phyloP scores from a whole-genome alignment of 37 sponge, comb jelly and placozoan species.

The Hormiphora californensis region DNA sequence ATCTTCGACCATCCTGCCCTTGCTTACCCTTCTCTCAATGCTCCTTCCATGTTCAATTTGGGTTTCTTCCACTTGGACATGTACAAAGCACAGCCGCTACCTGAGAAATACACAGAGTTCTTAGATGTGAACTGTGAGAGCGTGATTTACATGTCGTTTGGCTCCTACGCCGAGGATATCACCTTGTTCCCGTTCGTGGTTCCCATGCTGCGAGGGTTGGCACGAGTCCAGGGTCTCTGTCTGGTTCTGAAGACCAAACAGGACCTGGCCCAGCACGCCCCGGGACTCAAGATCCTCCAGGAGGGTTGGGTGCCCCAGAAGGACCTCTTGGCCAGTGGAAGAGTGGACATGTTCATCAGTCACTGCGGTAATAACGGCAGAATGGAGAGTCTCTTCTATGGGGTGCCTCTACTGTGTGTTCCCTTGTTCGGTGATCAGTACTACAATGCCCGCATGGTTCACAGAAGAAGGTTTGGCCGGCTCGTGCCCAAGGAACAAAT shows the following conservation, averaged over 20 bases:
- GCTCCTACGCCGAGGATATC: neutral
- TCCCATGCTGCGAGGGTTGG: neutral
- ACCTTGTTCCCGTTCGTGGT: neutral
- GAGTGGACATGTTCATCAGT: neutral
- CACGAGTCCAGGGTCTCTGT: neutral
- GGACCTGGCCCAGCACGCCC: neutral
- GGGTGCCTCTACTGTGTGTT: neutral
- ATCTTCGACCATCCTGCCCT: neutral
- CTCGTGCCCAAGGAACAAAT: neutral
- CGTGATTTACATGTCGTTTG: neutral
- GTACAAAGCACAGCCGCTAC: neutral
- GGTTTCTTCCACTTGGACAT: neutral
- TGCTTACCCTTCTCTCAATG: neutral
- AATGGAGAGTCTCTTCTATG: neutral
- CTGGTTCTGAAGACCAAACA: neutral
- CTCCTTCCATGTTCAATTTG: neutral
- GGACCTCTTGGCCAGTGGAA: neutral
- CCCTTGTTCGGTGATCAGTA: neutral
- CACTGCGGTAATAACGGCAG: slow-evolving; percentile 28
- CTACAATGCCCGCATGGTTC: neutral
- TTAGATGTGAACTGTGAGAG: neutral
- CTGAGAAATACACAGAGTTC: neutral
- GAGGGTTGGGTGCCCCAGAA: neutral
- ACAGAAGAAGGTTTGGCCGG: neutral
- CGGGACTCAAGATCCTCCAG: neutral